Conservation (phyloP, 1,140 invertebrate species). For the Popillia japonica region DNA sequence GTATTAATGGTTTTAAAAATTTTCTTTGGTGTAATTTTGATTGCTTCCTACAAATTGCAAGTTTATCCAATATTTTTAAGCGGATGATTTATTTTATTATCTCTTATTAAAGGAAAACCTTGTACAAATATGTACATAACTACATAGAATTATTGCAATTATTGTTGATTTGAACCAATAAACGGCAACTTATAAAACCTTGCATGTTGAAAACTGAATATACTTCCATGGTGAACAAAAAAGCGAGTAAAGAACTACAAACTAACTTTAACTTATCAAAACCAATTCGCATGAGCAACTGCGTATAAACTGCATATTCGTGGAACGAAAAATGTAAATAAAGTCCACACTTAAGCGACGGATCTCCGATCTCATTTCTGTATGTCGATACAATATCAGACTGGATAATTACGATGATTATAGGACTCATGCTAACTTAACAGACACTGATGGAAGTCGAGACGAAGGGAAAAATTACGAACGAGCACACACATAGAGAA, state of each 20-base stretch:
- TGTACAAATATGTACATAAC: background rate
- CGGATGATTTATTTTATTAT: too few relatives aligned
- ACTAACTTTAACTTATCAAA: constrained; percentile 4
- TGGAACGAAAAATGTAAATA: constrained; percentile 31
- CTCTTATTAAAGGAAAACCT: too few relatives aligned
- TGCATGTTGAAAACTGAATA: background rate
- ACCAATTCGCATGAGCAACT: constrained; percentile 8
- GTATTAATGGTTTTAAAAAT: too few relatives aligned
- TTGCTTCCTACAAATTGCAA: too few relatives aligned
- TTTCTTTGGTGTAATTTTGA: too few relatives aligned
- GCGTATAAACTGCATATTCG: background rate
- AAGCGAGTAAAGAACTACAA: background rate
- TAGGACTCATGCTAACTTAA: constrained; percentile 17
- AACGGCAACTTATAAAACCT: background rate
- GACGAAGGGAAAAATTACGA: constrained; percentile 23
- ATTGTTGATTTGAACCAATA: background rate
- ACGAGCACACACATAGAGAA: background rate
- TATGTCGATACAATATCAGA: constrained; percentile 32
- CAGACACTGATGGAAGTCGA: constrained; percentile 19
- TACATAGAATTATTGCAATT: background rate
- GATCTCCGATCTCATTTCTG: constrained; percentile 6
- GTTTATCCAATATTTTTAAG: too few relatives aligned
- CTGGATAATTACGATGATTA: constrained; percentile 31
- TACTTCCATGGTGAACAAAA: background rate
- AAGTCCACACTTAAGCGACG: background rate